Evolutionary conservation across 2,888 invertebrate genomes (phyloP).

Genomic region (Coleophora flavipennella): DNA sequence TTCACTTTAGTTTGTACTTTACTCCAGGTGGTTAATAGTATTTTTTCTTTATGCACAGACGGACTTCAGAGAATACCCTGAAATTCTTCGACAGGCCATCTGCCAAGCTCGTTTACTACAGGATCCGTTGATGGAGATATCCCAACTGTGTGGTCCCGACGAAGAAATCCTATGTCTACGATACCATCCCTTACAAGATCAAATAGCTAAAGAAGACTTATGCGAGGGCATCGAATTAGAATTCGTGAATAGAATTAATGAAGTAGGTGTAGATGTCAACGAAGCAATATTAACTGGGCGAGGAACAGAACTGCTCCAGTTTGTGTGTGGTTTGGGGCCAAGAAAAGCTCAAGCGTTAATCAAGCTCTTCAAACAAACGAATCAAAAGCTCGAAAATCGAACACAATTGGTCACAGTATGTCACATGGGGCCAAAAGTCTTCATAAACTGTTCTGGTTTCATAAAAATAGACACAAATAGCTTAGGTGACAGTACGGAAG

Average conservation of each 20-base stretch:
- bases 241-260: constrained; percentile 95
- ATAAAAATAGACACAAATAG: constrained; percentile 98
- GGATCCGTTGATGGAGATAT: constrained; percentile 96
- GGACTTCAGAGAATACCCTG: constrained; percentile 95
- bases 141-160: constrained; percentile 95
- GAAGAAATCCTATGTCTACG: constrained; percentile 96
- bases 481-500: constrained; percentile 93
- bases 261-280: constrained; percentile 98
- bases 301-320: constrained; percentile 92
- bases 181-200: constrained; percentile 90
- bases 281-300: constrained; percentile 91
- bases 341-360: constrained; percentile 92
- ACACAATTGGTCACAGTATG: constrained; percentile 96
- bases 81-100: constrained; percentile 90
- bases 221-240: constrained; percentile 89
- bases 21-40: too few relatives aligned
- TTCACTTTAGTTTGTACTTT: too few relatives aligned
- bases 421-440: constrained; percentile 98
- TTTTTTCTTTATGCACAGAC: constrained; percentile 39
- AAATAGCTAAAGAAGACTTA: constrained; percentile 87
- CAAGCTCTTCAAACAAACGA: constrained; percentile 90
- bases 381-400: constrained; percentile 92
- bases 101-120: constrained; percentile 93
- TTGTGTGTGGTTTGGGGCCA: constrained; percentile 96
- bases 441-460: constrained; percentile 99